phyloP scores from a whole-genome alignment of 2,113 vertebrate genomes.

The Dasypus novemcinctus region DNA sequence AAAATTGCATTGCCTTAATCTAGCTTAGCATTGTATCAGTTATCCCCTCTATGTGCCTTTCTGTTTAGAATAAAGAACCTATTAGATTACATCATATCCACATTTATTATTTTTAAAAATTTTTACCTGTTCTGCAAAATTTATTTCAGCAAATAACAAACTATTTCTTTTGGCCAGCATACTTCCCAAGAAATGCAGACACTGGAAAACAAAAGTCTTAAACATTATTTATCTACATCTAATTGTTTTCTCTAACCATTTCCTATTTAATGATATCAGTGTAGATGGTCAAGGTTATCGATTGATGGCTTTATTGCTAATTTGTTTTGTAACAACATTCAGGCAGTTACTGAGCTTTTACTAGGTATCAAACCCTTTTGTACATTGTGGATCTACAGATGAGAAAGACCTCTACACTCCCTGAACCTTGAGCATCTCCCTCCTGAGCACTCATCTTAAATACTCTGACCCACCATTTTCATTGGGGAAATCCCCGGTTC shows the following conservation, averaged over 20 bases:
- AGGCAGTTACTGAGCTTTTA: background rate
- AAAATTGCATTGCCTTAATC: background rate
- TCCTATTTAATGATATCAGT: background rate
- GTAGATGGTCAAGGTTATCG: background rate
- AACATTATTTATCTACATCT: background rate
- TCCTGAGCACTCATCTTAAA: background rate
- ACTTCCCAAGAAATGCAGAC: background rate
- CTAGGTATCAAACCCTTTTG: background rate
- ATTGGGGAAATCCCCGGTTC: background rate
- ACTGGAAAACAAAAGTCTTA: background rate
- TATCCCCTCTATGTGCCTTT: background rate
- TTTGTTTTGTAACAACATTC: slow-evolving; percentile 2
- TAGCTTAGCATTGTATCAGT: background rate
- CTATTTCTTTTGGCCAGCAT: background rate
- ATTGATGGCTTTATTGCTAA: background rate
- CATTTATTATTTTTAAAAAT: background rate
- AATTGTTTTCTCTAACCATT: background rate
- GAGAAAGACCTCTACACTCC: background rate
- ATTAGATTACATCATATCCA: background rate
- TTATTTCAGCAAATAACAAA: background rate
- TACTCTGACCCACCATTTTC: background rate
- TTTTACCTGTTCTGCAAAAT: background rate
- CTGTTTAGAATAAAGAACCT: background rate
- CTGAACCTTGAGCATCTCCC: background rate
- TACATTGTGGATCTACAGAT: background rate